Evolutionary conservation across 2,797 vertebrate genomes (phyloP).

Genomic region (Falco naumanni): DNA sequence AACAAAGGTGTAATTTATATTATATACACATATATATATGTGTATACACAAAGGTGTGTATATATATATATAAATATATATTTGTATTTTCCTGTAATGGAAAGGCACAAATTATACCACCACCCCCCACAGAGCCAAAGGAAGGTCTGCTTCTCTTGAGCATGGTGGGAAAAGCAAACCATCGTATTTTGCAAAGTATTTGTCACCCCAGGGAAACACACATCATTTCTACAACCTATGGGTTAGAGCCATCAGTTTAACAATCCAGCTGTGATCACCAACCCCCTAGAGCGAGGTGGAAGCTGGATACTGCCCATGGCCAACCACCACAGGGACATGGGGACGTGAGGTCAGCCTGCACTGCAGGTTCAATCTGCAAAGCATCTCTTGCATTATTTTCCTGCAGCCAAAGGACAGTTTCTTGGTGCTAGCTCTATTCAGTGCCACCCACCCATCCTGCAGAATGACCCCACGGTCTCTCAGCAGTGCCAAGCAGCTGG

Average conservation of each 20-base stretch:
- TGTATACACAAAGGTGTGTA: no score
- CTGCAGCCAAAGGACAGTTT: background rate
- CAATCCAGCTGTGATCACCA: background rate
- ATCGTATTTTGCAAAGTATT: background rate
- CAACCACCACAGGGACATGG: background rate
- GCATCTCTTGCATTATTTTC: background rate
- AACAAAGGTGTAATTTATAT: background rate
- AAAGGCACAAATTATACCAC: background rate
- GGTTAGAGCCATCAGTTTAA: background rate
- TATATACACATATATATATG: no score
- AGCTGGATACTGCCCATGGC: background rate
- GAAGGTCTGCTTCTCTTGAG: background rate
- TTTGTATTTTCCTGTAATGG: no score
- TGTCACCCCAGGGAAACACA: background rate
- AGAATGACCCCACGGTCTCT: background rate
- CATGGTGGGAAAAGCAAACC: background rate
- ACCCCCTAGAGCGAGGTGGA: accelerated
- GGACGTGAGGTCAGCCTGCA: background rate
- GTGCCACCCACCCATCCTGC: background rate
- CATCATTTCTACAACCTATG: background rate
- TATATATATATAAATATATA: no score
- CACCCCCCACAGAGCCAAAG: background rate
- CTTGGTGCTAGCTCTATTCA: background rate
- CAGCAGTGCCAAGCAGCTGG: background rate
- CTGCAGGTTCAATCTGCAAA: background rate